Evolutionary conservation across 2,113 vertebrate genomes (phyloP), one percentile per base, ranked within the genome.

Genomic region (Diphyllodes magnificus): DNA sequence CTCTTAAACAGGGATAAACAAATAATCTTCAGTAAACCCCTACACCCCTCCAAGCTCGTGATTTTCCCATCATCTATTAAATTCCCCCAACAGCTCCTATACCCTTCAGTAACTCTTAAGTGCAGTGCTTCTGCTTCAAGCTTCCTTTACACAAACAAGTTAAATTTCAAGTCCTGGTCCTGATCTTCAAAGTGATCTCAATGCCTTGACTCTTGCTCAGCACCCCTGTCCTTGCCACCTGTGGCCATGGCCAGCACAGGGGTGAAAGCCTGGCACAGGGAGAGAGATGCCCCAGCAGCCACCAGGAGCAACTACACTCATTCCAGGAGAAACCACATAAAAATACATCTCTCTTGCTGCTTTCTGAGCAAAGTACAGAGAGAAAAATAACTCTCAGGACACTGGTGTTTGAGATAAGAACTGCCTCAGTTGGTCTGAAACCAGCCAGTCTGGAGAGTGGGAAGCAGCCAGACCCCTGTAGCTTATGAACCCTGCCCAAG

Each of bases 171-270:
- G 19, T 69, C 31, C 19, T 20, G 10, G 33, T 88, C 9, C 30
- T 92, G 13, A 25, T 84, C 51, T 69, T 82, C 57, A 25, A 68
- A 72, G 45, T 39, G 2, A 0, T 45, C 56, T 57, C 0, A 0
- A 6, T 78, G 33, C 19, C 42, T 75, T 73, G 51, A 37, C 30
- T 40, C 24, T 64, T 82, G 39, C 7, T 80, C 64, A 70, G 56
- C n/a, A 33, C 11, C 4, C 35, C 59, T 53, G 50, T 66, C 23
- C 64, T 39, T 77, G 65, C 21, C 30, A 2, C 37, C 12, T 10
- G 9, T 50, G 54, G 13, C 69, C 1, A 0, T 42, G 25, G 30
- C 37, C 35, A 22, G 6, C 0, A 0, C 21, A 39, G 49, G 11
- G 8, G 15, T 49, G 47, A 66, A 70, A 61, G 15, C 28, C 63